phyloP scores from a whole-genome alignment of 2,888 invertebrate genomes.

The Nymphalis urticae region DNA sequence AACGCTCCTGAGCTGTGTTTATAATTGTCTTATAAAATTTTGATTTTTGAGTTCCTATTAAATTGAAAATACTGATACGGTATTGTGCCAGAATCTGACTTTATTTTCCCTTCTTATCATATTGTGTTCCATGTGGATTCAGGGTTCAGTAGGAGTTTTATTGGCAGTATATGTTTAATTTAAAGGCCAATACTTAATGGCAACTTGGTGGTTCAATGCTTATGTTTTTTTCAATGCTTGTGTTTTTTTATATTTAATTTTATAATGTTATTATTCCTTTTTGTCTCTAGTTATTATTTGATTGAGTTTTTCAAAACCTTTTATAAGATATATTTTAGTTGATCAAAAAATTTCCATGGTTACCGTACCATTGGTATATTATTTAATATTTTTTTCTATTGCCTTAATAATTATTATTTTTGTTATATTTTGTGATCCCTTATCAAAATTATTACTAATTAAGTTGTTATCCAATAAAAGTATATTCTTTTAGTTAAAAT shows the following conservation, averaged over 20 bases:
- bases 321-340: no score
- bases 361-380: background rate
- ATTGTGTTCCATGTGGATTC: background rate
- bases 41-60: conserved; percentile 20
- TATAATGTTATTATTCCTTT: background rate
- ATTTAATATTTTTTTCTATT: conserved; percentile 1
- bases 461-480: conserved; percentile 29
- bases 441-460: conserved; percentile 27
- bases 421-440: conserved; percentile 18
- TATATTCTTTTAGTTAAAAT: conserved; percentile 31
- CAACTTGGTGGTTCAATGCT: background rate
- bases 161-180: background rate
- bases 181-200: background rate
- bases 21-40: conserved; percentile 10
- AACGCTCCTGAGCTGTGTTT: conserved; percentile 12
- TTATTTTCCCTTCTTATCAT: conserved; percentile 1
- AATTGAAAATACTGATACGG: background rate
- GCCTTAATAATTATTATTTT: conserved; percentile 10
- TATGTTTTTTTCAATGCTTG: background rate
- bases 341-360: background rate
- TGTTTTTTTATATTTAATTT: background rate
- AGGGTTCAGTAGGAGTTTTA: conserved; percentile 1
- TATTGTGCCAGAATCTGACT: conserved; percentile 17
- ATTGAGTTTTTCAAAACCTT: no score
- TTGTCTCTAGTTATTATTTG: background rate